Percentiles rank a stretch among this genome's conserved stretches.
These are phyloP conservation scores for Drosophila nr. perissopoda DNA, from an alignment of 2,888 invertebrate species.

Conservation along the genomic window DNA sequence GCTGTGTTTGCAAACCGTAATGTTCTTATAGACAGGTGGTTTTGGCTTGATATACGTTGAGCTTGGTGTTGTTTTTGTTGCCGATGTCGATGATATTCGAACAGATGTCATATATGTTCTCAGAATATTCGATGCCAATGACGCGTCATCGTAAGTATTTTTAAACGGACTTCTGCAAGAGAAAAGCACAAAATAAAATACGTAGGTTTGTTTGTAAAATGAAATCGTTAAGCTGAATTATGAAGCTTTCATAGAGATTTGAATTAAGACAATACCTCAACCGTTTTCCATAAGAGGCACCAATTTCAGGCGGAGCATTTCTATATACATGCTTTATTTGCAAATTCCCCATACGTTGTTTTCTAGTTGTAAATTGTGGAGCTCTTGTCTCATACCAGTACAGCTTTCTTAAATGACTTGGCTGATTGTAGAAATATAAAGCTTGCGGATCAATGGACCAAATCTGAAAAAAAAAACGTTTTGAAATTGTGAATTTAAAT, in stretches of 20 bases:
- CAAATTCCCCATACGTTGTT: constrained; percentile 6
- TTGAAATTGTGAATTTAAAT: neutral
- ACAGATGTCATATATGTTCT: constrained; percentile 22
- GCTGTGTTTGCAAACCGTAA: constrained; percentile 21
- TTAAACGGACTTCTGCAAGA: constrained; percentile 24
- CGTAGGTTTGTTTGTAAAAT: neutral
- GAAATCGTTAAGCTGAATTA: neutral
- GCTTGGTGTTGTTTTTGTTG: constrained; percentile 11
- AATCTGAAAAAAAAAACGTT: neutral
- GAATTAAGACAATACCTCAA: constrained; percentile 1
- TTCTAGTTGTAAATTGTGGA: neutral
- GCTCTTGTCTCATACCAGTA: constrained; percentile 8
- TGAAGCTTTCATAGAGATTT: neutral
- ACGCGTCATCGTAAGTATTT: constrained; percentile 19
- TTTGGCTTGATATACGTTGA: constrained; percentile 8
- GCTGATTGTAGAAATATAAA: constrained; percentile 13
- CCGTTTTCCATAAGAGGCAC: constrained; percentile 1
- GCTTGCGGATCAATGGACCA: constrained; percentile 17
- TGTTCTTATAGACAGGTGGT: constrained; percentile 14
- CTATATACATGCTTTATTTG: constrained; percentile 7
- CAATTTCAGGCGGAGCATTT: neutral
- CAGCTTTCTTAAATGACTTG: neutral
- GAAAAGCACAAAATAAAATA: neutral
- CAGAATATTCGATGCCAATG: constrained; percentile 16
- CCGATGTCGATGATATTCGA: constrained; percentile 12